Conservation (phyloP, 2,113 vertebrate genomes). For the Notarius lentiginosus region DNA sequence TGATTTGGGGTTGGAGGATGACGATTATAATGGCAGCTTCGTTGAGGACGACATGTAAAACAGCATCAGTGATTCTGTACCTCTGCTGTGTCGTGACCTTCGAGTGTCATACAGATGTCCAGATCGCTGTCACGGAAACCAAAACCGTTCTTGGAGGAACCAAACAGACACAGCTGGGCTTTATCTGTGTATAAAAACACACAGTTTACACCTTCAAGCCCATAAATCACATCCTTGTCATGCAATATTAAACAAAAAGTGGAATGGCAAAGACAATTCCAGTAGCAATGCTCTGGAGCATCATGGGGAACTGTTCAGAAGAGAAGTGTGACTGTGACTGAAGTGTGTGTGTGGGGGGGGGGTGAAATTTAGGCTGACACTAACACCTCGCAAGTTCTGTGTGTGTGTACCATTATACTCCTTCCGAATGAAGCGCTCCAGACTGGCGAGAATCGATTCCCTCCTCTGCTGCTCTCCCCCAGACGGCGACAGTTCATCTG, state of each 20-base stretch:
- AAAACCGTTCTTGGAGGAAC: constrained; percentile 98
- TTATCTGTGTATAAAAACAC: constrained; percentile 74
- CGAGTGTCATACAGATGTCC: constrained; percentile 98
- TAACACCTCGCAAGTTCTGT: too few species aligned
- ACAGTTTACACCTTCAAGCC: neutral
- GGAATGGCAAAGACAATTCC: neutral
- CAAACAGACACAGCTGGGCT: constrained; percentile 94
- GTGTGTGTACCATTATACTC: constrained; percentile 86
- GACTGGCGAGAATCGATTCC: constrained; percentile 88
- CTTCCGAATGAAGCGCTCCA: constrained; percentile 96
- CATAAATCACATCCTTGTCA: neutral
- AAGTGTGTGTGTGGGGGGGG: too few species aligned
- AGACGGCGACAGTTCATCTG: constrained; percentile 89
- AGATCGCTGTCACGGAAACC: constrained; percentile 98
- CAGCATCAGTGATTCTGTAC: constrained; percentile 61
- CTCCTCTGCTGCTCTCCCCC: constrained; percentile 88
- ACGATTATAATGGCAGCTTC: too few species aligned
- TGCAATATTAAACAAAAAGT: neutral
- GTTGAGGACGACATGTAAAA: neutral
- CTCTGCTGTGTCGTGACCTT: constrained; percentile 96
- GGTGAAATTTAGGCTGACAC: too few species aligned
- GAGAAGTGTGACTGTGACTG: neutral
- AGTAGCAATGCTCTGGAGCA: neutral
- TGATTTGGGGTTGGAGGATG: neutral
- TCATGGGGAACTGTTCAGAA: neutral